Evolutionary conservation across 2,113 vertebrate species (phyloP).

Genomic region (Coryphaenoides rupestris): DNA sequence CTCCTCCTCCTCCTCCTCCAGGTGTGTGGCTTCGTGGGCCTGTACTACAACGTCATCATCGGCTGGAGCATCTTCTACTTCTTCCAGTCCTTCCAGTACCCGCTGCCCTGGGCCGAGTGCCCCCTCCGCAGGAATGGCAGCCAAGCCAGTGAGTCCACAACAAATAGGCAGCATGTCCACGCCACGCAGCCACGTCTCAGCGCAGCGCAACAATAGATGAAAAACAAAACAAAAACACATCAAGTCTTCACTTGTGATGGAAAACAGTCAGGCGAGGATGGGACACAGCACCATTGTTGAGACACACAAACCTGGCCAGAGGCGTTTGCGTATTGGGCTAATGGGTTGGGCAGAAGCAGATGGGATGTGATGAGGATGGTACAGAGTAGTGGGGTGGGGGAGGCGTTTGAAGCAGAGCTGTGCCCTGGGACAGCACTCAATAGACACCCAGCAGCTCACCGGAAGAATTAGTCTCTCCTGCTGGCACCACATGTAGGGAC

Average conservation of each 20-base stretch:
- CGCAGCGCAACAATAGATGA: too few species aligned
- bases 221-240: too few species aligned
- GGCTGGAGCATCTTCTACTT: slow-evolving; percentile 99
- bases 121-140: slow-evolving; percentile 84
- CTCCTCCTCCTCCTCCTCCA: slow-evolving; percentile 40
- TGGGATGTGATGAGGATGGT: background rate
- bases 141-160: slow-evolving; percentile 75
- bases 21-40: slow-evolving; percentile 95
- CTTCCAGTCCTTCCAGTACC: slow-evolving; percentile 97
- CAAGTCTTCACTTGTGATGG: too few species aligned
- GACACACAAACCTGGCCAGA: background rate
- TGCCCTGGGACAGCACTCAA: background rate
- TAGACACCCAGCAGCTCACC: background rate
- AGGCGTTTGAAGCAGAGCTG: background rate
- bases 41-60: slow-evolving; percentile 99
- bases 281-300: too few species aligned
- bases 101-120: slow-evolving; percentile 94
- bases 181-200: too few species aligned
- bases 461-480: background rate
- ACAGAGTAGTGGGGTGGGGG: background rate
- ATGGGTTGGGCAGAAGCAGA: background rate
- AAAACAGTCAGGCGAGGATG: too few species aligned
- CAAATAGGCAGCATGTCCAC: background rate
- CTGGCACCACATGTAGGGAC: too few species aligned
- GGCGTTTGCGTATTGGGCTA: background rate